phyloP scores from a whole-genome alignment of 2,113 vertebrate genomes.

The Arizona elegans region DNA sequence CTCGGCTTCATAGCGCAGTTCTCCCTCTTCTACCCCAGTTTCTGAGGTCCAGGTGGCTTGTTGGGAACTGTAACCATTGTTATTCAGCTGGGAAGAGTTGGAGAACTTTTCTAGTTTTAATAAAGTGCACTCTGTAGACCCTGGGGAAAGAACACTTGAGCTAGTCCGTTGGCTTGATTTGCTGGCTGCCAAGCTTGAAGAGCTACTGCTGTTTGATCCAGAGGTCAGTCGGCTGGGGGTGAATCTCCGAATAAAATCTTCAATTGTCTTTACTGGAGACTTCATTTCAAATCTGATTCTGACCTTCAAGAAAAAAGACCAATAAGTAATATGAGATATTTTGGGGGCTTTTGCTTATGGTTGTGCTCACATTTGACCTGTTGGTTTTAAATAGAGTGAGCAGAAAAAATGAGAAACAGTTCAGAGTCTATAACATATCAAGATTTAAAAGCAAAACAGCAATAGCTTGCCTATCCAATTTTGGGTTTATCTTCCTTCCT shows the following conservation, averaged over 20 bases:
- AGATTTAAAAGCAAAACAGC: not conserved
- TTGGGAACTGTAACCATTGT: slow-evolving; percentile 65
- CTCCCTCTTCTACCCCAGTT: slow-evolving; percentile 61
- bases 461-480: not conserved
- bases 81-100: slow-evolving; percentile 33
- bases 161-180: slow-evolving; percentile 75
- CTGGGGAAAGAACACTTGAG: slow-evolving; percentile 73
- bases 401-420: not conserved
- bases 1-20: slow-evolving; percentile 91
- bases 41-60: slow-evolving; percentile 47
- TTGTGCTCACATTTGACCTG: not conserved
- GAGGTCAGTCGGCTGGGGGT: slow-evolving; percentile 89
- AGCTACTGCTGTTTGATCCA: slow-evolving; percentile 85
- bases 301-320: slow-evolving; percentile 71
- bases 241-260: slow-evolving; percentile 92
- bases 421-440: not conserved
- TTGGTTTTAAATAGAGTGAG: not conserved
- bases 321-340: slow-evolving; percentile 2
- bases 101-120: slow-evolving; percentile 76
- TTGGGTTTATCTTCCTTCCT: not conserved
- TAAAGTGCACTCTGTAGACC: slow-evolving; percentile 77
- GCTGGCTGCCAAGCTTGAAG: slow-evolving; percentile 78
- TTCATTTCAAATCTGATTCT: slow-evolving; percentile 86
- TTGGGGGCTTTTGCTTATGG: not conserved
- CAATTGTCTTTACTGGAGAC: slow-evolving; percentile 94